Percentiles rank a stretch among this genome's conserved stretches.
Conservation (phyloP, 30 jellyfish, hydroid and myxozoan species). For the Catostylus mosaicus region DNA sequence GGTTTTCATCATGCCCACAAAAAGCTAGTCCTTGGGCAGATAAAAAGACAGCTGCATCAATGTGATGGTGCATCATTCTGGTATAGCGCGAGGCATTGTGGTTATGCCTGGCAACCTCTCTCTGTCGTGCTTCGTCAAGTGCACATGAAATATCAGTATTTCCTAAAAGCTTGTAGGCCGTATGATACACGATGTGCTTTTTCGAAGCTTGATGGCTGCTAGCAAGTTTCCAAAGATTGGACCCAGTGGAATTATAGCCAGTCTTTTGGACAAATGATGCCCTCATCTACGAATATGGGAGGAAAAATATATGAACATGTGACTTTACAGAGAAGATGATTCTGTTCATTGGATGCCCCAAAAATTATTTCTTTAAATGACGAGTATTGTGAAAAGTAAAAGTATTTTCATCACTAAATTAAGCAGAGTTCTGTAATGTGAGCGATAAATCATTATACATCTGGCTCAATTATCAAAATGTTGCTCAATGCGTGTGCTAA, state of each 20-base stretch:
- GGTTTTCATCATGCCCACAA: conserved; percentile 5
- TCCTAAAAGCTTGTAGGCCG: conserved; percentile 36
- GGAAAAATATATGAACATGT: neutral
- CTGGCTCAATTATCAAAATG: too few species aligned
- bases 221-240: conserved; percentile 16
- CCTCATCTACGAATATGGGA: conserved; percentile 3
- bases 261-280: conserved; percentile 33
- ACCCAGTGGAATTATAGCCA: conserved; percentile 12
- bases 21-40: conserved; percentile 71
- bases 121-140: conserved; percentile 52
- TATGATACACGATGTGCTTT: conserved; percentile 14
- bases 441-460: too few species aligned
- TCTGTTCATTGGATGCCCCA: too few species aligned
- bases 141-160: conserved; percentile 56
- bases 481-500: too few species aligned
- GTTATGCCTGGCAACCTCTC: conserved; percentile 39
- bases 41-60: conserved; percentile 32
- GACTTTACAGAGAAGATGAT: too few species aligned
- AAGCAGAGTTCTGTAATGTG: too few species aligned
- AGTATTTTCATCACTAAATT: too few species aligned
- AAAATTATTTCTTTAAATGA: too few species aligned
- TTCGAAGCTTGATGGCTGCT: conserved; percentile 18
- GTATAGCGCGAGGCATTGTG: conserved; percentile 26
- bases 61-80: conserved; percentile 39
- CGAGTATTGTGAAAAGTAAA: too few species aligned